Evolutionary conservation across 2,113 vertebrate genomes (phyloP).

Genomic region (Ictidomys tridecemlineatus): DNA sequence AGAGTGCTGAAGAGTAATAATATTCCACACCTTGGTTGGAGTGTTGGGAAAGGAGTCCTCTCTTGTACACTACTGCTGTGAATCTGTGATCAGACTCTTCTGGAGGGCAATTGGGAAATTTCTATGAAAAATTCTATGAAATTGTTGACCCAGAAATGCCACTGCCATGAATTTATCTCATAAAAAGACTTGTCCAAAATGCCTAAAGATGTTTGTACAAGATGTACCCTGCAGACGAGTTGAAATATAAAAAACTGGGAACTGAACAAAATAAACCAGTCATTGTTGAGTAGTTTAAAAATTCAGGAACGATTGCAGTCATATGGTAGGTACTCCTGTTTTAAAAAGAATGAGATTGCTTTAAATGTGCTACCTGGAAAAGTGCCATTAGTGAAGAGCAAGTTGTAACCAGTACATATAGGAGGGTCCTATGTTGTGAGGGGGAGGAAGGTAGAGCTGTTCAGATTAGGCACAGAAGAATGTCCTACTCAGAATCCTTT

Average conservation of each 20-base stretch:
- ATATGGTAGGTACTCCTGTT: neutral
- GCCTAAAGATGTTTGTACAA: slow-evolving; percentile 58
- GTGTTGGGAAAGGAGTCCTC: neutral
- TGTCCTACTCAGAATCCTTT: neutral
- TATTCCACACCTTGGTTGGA: neutral
- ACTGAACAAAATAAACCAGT: slow-evolving; percentile 45
- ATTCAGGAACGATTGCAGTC: neutral
- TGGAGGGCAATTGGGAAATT: slow-evolving; percentile 28
- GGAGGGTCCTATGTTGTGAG: neutral
- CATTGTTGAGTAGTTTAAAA: neutral
- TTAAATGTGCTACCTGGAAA: slow-evolving; percentile 16
- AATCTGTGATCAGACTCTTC: neutral
- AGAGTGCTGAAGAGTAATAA: neutral
- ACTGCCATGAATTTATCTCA: slow-evolving; percentile 25
- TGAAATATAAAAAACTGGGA: neutral
- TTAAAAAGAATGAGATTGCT: slow-evolving; percentile 8
- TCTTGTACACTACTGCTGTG: neutral
- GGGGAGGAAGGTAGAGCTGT: neutral
- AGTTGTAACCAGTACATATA: neutral
- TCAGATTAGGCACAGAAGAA: neutral
- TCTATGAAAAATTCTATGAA: slow-evolving; percentile 66
- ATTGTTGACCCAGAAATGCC: slow-evolving; percentile 55
- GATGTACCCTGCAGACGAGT: neutral
- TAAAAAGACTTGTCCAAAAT: slow-evolving; percentile 50
- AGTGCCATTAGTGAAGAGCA: slow-evolving; percentile 26